phyloP scores from a whole-genome alignment of 2,113 vertebrate genomes.

The Menidia beryllina region DNA sequence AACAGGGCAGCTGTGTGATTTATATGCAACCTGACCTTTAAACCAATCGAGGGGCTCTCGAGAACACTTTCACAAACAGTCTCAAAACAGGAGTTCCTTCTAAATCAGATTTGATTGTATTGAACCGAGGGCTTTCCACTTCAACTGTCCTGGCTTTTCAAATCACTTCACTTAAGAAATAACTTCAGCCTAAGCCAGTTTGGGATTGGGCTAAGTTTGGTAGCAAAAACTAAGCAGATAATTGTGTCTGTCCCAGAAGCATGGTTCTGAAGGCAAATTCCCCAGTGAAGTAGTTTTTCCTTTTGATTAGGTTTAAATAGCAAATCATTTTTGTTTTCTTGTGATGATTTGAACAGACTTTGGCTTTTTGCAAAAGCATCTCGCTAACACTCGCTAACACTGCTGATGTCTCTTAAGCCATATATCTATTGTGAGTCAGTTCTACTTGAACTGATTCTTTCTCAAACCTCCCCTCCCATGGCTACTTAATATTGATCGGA shows the following conservation, averaged over 20 bases:
- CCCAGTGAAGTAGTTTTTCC: neutral
- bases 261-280: neutral
- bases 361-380: neutral
- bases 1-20: constrained; percentile 64
- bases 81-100: constrained; percentile 42
- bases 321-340: neutral
- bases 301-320: constrained; percentile 1
- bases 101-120: constrained; percentile 36
- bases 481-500: no score
- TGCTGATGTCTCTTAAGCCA: neutral
- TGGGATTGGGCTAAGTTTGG: neutral
- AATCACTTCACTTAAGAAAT: neutral
- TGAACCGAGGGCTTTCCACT: constrained; percentile 5
- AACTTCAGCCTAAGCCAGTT: neutral
- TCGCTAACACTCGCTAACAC: neutral
- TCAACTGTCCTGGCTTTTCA: neutral
- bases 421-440: neutral
- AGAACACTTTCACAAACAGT: constrained; percentile 52
- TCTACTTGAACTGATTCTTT: neutral
- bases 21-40: constrained; percentile 76
- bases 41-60: constrained; percentile 53
- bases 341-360: neutral
- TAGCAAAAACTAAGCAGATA: neutral
- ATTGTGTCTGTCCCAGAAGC: neutral
- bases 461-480: neutral